These are phyloP conservation scores for Ips nitidus DNA, from an alignment of 1,140 invertebrate species.

Conservation along the genomic window DNA sequence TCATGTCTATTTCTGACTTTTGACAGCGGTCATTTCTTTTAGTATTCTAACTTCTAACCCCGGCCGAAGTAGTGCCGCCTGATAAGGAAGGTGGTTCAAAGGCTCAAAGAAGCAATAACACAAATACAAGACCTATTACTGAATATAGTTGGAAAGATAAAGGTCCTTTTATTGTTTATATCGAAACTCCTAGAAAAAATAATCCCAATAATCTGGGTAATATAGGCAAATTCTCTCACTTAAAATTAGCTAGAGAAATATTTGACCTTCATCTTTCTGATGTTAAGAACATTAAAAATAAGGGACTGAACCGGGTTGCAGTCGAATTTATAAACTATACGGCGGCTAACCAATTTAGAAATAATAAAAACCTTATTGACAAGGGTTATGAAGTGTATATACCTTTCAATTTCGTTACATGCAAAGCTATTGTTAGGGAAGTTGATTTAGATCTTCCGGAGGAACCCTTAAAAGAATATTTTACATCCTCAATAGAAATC, in stretches of 20 bases:
- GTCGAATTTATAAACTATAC: background rate
- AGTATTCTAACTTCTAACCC: too few relatives aligned
- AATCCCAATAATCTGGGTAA: background rate
- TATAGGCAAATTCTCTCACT: background rate
- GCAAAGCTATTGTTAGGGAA: constrained; percentile 2
- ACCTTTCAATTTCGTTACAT: constrained; percentile 10
- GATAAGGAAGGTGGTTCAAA: too few relatives aligned
- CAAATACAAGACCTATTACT: too few relatives aligned
- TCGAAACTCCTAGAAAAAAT: constrained; percentile 8
- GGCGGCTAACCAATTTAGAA: constrained; percentile 5
- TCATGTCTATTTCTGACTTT: too few relatives aligned
- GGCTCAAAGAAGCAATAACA: too few relatives aligned
- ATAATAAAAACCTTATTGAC: constrained; percentile 4
- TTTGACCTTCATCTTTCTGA: too few relatives aligned
- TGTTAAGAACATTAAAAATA: constrained; percentile 17
- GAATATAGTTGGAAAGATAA: too few relatives aligned
- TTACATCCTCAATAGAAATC: background rate
- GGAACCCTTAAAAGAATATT: constrained; percentile 14
- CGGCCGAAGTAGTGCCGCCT: too few relatives aligned
- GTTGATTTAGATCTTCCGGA: constrained; percentile 13
- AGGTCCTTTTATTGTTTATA: constrained; percentile 7
- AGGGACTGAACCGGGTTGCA: constrained; percentile 10
- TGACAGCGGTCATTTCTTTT: too few relatives aligned
- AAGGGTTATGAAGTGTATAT: constrained; percentile 15
- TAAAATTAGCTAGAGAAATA: background rate